Conservation (phyloP, 2,888 invertebrate genomes). For the Tipula lateralis region DNA sequence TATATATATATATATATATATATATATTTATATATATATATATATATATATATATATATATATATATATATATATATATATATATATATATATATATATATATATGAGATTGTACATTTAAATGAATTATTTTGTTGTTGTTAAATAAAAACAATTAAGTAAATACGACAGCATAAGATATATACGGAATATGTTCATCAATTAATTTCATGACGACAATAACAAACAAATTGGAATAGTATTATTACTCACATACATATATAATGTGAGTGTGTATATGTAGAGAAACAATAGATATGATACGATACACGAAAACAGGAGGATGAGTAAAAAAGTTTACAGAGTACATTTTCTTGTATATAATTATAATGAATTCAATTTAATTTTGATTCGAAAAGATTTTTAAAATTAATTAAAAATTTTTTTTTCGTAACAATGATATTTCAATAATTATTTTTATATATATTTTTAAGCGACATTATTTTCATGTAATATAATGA, state of each 20-base stretch:
- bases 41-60: slow-evolving; percentile 5
- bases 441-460: neutral
- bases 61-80: slow-evolving; percentile 5
- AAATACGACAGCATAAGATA: neutral
- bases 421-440: neutral
- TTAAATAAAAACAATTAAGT: neutral
- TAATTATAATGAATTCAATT: neutral
- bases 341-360: neutral
- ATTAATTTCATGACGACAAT: neutral
- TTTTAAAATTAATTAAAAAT: slow-evolving; percentile 8
- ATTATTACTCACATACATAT: neutral
- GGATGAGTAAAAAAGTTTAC: neutral
- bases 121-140: neutral
- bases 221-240: neutral
- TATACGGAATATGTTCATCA: neutral
- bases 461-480: neutral
- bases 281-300: too few relatives aligned
- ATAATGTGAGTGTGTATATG: neutral
- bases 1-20: slow-evolving; percentile 5
- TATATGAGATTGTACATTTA: too few relatives aligned
- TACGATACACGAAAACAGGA: neutral
- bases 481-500: neutral
- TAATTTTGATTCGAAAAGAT: slow-evolving; percentile 1
- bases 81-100: slow-evolving; percentile 5
- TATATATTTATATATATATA: neutral